Evolutionary conservation across 2,888 invertebrate species (phyloP).

Genomic region (Gisinianus flammeolus): DNA sequence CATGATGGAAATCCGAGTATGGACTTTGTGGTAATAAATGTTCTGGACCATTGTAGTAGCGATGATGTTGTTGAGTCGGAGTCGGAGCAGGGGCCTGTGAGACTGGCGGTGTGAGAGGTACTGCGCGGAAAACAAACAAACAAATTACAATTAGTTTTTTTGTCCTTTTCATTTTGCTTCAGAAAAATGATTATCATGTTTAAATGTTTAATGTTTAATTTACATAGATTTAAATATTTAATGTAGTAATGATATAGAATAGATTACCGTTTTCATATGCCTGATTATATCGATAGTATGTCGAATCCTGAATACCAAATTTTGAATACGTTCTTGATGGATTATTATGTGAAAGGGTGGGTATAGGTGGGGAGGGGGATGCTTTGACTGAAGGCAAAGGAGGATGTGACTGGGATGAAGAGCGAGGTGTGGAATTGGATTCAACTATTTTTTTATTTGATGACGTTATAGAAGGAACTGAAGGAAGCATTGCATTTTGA

Average conservation of each 20-base stretch:
- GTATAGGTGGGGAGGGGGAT: not conserved
- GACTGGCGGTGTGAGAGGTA: not conserved
- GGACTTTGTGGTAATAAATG: not conserved
- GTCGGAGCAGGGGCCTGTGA: not conserved
- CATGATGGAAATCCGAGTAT: conserved; percentile 1
- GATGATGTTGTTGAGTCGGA: conserved; percentile 14
- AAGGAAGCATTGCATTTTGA: conserved; percentile 19
- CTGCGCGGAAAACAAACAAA: too few relatives aligned
- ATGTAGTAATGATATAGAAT: too few relatives aligned
- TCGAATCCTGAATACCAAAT: conserved; percentile 56
- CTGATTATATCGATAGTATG: conserved; percentile 29
- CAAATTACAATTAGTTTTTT: too few relatives aligned
- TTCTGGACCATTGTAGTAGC: conserved; percentile 24
- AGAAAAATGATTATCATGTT: too few relatives aligned
- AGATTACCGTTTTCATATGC: not conserved
- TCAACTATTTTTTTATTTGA: conserved; percentile 10
- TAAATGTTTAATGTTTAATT: too few relatives aligned
- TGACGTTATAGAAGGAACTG: not conserved
- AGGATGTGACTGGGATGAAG: not conserved
- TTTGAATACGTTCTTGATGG: conserved; percentile 56
- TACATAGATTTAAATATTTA: too few relatives aligned
- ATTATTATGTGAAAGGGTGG: conserved; percentile 20
- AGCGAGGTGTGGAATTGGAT: not conserved
- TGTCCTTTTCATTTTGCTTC: too few relatives aligned
- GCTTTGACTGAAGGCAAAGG: not conserved